phyloP scores from a whole-genome alignment of 1,140 invertebrate species.

The honey bee (Apis mellifera) region Amel_HAv3.1 CM009938.2:3795001-3795500 shows the following conservation, averaged over 20 bases:
- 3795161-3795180: conserved; percentile 24
- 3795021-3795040: not conserved
- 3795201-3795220: not conserved
- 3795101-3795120: not conserved
- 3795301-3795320: not conserved
- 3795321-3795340: not conserved
- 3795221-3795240: too few species aligned
- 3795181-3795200: not conserved
- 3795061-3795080: not conserved
- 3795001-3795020: not conserved
- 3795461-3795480: not conserved
- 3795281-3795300: not conserved
- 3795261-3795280: not conserved
- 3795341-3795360: too few species aligned
- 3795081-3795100: conserved; percentile 24
- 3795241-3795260: too few species aligned
- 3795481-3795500: conserved; percentile 7
- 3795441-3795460: not conserved
- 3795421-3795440: not conserved
- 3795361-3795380: not conserved
- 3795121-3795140: conserved; percentile 23
- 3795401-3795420: not conserved
- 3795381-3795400: not conserved
- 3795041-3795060: not conserved
- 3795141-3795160: not conserved